These are phyloP conservation scores for Allygus modestus DNA, from an alignment of 2,888 invertebrate genomes.

Conservation along the genomic window DNA sequence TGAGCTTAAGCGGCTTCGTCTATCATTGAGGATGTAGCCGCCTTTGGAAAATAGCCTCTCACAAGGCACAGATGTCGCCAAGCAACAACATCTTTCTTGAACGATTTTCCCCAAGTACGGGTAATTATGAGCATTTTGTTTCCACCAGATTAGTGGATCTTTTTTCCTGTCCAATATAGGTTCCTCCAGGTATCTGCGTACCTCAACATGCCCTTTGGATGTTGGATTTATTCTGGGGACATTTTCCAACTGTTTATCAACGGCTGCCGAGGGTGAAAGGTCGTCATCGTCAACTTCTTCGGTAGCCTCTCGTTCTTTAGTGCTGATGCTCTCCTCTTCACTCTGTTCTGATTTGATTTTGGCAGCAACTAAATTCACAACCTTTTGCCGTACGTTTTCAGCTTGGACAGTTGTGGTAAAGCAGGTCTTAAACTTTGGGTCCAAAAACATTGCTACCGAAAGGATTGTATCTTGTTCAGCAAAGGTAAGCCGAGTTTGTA, in stretches of 20 bases:
- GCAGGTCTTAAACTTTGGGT: slow-evolving; percentile 44
- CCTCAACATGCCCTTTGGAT: slow-evolving; percentile 32
- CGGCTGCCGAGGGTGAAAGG: no score
- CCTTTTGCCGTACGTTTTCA: slow-evolving; percentile 44
- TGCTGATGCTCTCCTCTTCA: not conserved
- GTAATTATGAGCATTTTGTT: slow-evolving; percentile 65
- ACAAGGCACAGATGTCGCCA: slow-evolving; percentile 70
- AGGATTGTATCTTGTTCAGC: not conserved
- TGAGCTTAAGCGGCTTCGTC: slow-evolving; percentile 68
- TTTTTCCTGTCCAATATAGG: slow-evolving; percentile 61
- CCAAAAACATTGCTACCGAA: slow-evolving; percentile 5
- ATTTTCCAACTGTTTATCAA: no score
- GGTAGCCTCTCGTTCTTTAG: not conserved
- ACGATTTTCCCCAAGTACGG: slow-evolving; percentile 67
- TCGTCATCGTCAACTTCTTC: not conserved
- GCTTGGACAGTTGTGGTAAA: slow-evolving; percentile 18
- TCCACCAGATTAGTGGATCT: slow-evolving; percentile 69
- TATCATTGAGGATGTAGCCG: slow-evolving; percentile 68
- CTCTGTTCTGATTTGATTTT: no score
- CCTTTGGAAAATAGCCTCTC: slow-evolving; percentile 71
- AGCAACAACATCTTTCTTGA: slow-evolving; percentile 67
- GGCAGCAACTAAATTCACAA: no score
- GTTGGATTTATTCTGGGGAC: not conserved
- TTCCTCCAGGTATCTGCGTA: slow-evolving; percentile 67
- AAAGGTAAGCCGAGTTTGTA: no score